Base-by-base conservation (phyloP, 2,797 vertebrate genomes). In the Sternarchorhynchus goeldii region DNA sequence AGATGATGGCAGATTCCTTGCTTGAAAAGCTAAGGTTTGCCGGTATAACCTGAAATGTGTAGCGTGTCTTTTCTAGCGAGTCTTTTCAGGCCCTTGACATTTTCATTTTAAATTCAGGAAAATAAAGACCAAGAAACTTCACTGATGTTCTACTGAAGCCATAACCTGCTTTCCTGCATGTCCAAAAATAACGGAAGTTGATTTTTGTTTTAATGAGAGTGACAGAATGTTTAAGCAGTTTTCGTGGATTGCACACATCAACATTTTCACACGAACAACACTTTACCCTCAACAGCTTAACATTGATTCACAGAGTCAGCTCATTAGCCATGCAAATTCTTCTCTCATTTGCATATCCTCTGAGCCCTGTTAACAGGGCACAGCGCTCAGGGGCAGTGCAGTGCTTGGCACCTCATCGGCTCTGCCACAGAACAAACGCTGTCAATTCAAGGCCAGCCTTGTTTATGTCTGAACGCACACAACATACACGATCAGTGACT, bases 281-380 rank as follows among this genome's bases (percentile, higher is more conserved):
- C 56, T 73, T 60, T 62, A 39, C 36, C 57, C 58, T 50, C 14
- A 50, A 50, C 45, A 25, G 25, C 20, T 63, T 53, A 41, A 74
- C 50, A 53, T 74, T 7, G 2, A 50, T 25, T 25, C 71, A 63
- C 59, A n/a, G 45, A 45, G 29, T 41, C 41, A 6, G 4, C 57
- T 60, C 34, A 73, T 74, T 74, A 74, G 72, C 58, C 25, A 74
- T 50, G n/a, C 32, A 73, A 56, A 62, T 53, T 25, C 21, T 29
- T 17, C 31, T 17, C 31, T 68, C 21, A 29, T 79, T 74, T 59
- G 55, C 56, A 74, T 79, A 65, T 31, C 64, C 77, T 74, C 20
- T 4, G 21, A 60, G 36, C 34, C 64, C 36, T 45, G 41, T 62
- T 74, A 80, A 39, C 17, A 31, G 34, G 64, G 31, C 20, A 29